These are phyloP conservation scores for Eilema caniola DNA, from an alignment of 2,888 invertebrate genomes.

Conservation along the genomic window DNA sequence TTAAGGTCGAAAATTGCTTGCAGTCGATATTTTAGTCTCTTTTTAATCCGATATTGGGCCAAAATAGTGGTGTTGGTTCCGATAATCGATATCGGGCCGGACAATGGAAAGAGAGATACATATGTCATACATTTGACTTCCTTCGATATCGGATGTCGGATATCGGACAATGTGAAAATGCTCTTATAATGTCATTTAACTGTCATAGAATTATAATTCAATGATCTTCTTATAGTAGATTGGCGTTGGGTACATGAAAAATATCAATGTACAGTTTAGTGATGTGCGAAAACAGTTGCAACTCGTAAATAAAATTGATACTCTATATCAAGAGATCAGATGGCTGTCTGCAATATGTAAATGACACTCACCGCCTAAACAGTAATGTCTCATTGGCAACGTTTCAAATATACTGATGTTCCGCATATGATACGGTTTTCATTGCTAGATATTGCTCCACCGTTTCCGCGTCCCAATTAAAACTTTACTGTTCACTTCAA, in stretches of 20 bases:
- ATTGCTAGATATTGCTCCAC: slow-evolving; percentile 24
- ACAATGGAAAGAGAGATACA: too few relatives aligned
- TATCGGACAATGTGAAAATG: too few relatives aligned
- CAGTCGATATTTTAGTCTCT: too few relatives aligned
- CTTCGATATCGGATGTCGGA: too few relatives aligned
- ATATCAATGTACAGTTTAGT: background rate
- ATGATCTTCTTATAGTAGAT: background rate
- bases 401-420: slow-evolving; percentile 44
- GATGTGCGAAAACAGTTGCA: background rate
- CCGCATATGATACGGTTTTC: slow-evolving; percentile 46
- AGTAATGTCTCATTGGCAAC: slow-evolving; percentile 45
- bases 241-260: slow-evolving; percentile 1
- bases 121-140: too few relatives aligned
- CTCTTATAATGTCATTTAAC: background rate
- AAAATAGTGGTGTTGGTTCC: too few relatives aligned
- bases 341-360: slow-evolving; percentile 9
- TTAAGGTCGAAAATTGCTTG: too few relatives aligned
- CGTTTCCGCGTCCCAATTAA: slow-evolving; percentile 20
- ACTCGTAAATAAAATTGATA: background rate
- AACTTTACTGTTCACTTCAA: slow-evolving; percentile 19
- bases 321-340: slow-evolving; percentile 7
- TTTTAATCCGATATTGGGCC: too few relatives aligned
- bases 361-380: slow-evolving; percentile 26
- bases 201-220: background rate
- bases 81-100: too few relatives aligned